phyloP scores from a whole-genome alignment of 2,797 vertebrate species.

The Falco columbarius region DNA sequence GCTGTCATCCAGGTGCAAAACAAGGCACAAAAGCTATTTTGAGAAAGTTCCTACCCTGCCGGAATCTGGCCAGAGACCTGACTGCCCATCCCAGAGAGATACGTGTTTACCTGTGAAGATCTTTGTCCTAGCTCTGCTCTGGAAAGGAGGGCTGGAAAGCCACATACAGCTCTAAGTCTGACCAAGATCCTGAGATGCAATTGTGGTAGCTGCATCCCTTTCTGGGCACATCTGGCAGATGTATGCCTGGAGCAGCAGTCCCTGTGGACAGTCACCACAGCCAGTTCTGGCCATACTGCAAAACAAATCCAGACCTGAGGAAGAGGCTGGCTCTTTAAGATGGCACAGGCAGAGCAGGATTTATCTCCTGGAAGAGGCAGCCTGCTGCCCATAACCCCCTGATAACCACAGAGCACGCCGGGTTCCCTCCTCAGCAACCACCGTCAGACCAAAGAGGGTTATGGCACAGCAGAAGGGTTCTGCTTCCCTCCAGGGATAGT shows the following conservation, averaged over 20 bases:
- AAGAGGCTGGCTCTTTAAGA: background rate
- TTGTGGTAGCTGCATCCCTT: background rate
- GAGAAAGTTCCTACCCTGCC: background rate
- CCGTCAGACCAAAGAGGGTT: background rate
- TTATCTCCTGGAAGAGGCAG: background rate
- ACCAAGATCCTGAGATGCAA: background rate
- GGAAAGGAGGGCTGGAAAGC: background rate
- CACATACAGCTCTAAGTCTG: background rate
- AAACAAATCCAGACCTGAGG: background rate
- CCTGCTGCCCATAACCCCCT: background rate
- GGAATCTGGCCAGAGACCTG: background rate
- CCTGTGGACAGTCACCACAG: background rate
- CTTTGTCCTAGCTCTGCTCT: background rate
- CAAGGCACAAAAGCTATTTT: background rate
- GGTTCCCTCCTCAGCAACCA: background rate
- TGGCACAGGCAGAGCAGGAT: background rate
- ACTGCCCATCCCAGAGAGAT: background rate
- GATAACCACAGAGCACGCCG: rapidly evolving
- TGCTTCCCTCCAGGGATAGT: background rate
- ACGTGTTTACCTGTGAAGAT: background rate
- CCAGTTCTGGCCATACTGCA: background rate
- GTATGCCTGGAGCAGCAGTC: background rate
- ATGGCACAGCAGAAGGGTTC: rapidly evolving
- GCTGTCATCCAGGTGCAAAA: background rate
- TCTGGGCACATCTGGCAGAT: background rate